Evolutionary conservation across 2,113 vertebrate species (phyloP).

Genomic region (Cyanoderma ruficeps): DNA sequence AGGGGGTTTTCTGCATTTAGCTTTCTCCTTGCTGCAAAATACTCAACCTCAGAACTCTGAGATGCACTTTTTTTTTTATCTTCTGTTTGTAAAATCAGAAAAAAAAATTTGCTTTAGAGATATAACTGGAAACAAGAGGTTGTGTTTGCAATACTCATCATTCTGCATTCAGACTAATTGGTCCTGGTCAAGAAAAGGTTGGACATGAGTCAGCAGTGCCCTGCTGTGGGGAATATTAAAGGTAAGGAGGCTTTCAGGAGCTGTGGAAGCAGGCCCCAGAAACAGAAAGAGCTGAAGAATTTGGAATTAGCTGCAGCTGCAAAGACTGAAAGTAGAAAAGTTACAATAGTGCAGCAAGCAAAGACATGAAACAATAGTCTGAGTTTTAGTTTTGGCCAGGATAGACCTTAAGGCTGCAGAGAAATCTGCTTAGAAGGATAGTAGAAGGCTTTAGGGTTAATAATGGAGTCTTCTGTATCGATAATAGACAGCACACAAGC

Average conservation of each 20-base stretch:
- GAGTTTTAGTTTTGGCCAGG: too few relatives aligned
- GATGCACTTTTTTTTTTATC: not conserved
- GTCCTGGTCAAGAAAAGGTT: accelerated
- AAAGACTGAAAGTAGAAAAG: not conserved
- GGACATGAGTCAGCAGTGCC: not conserved
- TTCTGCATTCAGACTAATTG: not conserved
- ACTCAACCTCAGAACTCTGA: not conserved
- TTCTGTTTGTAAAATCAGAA: not conserved
- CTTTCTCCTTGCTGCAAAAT: not conserved
- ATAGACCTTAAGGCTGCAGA: too few relatives aligned
- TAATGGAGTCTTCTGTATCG: too few relatives aligned
- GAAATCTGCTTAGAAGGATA: too few relatives aligned
- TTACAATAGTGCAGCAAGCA: not conserved
- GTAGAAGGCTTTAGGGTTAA: too few relatives aligned
- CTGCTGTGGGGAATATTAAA: not conserved
- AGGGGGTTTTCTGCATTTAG: not conserved
- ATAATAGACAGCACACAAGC: too few relatives aligned
- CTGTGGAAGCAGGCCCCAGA: not conserved
- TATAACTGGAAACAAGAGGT: not conserved
- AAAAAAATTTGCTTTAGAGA: not conserved
- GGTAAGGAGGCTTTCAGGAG: not conserved
- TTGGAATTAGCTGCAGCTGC: not conserved
- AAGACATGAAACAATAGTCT: not conserved
- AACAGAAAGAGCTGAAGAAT: not conserved
- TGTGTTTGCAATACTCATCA: not conserved